phyloP scores from a whole-genome alignment of 1,140 invertebrate species.

The Conus betulinus region DNA sequence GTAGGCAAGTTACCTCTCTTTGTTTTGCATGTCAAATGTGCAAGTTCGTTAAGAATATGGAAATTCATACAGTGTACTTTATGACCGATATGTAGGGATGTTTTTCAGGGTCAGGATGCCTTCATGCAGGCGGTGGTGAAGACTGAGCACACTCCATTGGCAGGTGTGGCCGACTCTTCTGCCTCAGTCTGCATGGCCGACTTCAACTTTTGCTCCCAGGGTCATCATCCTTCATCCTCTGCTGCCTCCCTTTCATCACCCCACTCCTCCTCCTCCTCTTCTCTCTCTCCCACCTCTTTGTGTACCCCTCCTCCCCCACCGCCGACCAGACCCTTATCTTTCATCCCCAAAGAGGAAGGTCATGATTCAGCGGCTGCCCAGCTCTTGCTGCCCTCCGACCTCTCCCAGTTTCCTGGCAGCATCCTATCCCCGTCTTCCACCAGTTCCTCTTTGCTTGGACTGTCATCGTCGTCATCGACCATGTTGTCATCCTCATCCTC shows the following conservation, averaged over 20 bases:
- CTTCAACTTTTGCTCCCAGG: background rate
- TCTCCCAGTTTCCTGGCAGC: slow-evolving; percentile 28
- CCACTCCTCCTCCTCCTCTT: background rate
- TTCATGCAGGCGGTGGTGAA: slow-evolving; percentile 1
- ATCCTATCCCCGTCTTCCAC: slow-evolving; percentile 27
- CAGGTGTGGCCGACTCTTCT: background rate
- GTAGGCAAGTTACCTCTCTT: no score
- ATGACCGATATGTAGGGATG: no score
- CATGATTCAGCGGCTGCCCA: background rate
- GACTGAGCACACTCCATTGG: background rate
- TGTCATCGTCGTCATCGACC: background rate
- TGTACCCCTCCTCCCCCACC: background rate
- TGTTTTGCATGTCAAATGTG: no score
- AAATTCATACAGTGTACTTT: no score
- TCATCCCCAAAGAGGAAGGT: slow-evolving; percentile 31
- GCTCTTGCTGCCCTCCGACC: background rate
- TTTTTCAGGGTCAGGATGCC: slow-evolving; percentile 13
- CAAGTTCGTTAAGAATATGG: no score
- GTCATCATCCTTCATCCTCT: background rate
- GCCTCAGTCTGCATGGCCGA: background rate
- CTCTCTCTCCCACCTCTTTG: slow-evolving; percentile 13
- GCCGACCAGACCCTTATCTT: slow-evolving; percentile 22
- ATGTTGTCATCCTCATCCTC: slow-evolving; percentile 10
- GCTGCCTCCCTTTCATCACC: background rate
- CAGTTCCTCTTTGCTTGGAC: background rate